Base-by-base conservation (phyloP, 2,113 vertebrate species). In the Phalacrocorax aristotelis region DNA sequence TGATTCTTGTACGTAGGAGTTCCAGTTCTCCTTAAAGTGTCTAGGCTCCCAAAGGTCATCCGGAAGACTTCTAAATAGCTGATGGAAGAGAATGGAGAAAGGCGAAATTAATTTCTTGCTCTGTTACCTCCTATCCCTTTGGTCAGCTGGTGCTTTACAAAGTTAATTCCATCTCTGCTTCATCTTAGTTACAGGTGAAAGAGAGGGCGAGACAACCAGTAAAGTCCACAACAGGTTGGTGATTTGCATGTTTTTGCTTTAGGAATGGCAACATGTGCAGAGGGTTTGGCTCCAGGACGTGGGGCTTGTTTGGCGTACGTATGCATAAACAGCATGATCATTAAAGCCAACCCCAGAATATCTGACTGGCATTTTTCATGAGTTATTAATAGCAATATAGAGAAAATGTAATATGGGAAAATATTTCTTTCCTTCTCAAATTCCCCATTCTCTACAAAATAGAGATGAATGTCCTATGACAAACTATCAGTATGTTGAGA, bases 101-200 rank as follows among this genome's bases (percentile, higher is more conserved):
- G 19, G 54, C 34, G 78, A 71, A 77, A 86, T 79, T 58, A 72
- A 92, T 93, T 91, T 93, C 79, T 91, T 91, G 66, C 90, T 90
- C 82, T 79, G 62, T 79, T 94, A 55, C 60, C 80, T 89, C 29
- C 48, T 48, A 57, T 81, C 23, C 36, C 61, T 52, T 87, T 60
- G 78, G 83, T 95, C 93, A 92, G 58, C 22, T 89, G 48, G 30
- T 76, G 74, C 74, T 91, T 89, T 93, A 74, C 51, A n/a, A 42
- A 79, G 70, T 85, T 84, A 65, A 61, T 83, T 91, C 90, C 27
- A 26, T 66, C 57, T 89, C 55, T 71, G 6, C 34, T 68, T 89
- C 34, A 17, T 87, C 71, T 70, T 48, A 44, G n/a, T 49, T 75
- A 18, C 20, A 18, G 32, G 66, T 30, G 36, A 68, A 76, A n/a